A percentile compares a stretch with the other conserved stretches of the same genome.
Evolutionary conservation across 2,113 vertebrate species (phyloP).

Genomic region (Onychostoma macrolepis): DNA sequence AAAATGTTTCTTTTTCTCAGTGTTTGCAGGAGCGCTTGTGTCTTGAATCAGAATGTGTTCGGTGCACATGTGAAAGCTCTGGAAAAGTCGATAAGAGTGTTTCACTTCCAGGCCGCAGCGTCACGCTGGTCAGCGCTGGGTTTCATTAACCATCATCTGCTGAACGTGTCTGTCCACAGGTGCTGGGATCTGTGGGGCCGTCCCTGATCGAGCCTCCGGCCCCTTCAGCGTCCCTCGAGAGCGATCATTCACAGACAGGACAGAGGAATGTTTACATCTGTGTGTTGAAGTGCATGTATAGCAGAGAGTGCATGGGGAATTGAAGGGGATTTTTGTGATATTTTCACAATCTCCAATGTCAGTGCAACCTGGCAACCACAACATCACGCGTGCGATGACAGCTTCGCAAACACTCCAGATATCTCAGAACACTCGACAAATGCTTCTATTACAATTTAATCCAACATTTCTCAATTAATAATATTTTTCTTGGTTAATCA

Average conservation of each 20-base stretch:
- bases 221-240: slow-evolving; percentile 32
- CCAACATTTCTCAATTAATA: not conserved
- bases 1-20: no score
- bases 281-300: slow-evolving; percentile 25
- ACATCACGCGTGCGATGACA: not conserved
- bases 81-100: slow-evolving; percentile 49
- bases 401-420: no score
- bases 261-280: slow-evolving; percentile 45
- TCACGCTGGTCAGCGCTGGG: slow-evolving; percentile 67
- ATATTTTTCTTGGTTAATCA: no score
- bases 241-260: slow-evolving; percentile 25
- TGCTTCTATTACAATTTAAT: not conserved
- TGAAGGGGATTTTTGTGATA: slow-evolving; percentile 53
- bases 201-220: slow-evolving; percentile 43
- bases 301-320: slow-evolving; percentile 34
- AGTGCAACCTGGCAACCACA: not conserved
- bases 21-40: no score
- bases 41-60: not conserved
- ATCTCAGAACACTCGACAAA: not conserved
- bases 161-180: not conserved
- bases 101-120: slow-evolving; percentile 73
- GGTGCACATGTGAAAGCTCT: not conserved
- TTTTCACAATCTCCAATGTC: not conserved
- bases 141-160: slow-evolving; percentile 62
- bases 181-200: slow-evolving; percentile 41